These are phyloP conservation scores for Eupithecia insigniata DNA, from an alignment of 2,888 invertebrate species.

Conservation along the genomic window DNA sequence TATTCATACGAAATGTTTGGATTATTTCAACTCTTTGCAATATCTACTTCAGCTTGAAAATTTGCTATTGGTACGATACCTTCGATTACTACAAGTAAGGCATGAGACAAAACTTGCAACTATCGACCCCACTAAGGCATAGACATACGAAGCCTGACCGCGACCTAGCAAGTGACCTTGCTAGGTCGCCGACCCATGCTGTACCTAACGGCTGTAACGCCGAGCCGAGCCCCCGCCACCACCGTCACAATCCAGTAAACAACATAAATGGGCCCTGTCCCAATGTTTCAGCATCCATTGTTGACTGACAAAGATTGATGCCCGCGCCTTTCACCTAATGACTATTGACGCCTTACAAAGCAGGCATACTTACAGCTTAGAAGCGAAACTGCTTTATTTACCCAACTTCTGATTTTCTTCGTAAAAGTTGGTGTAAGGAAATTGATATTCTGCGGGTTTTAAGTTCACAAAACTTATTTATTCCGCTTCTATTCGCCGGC, in stretches of 20 bases:
- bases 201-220: neutral
- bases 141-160: neutral
- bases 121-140: neutral
- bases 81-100: neutral
- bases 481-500: conserved; percentile 14
- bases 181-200: neutral
- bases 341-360: conserved; percentile 46
- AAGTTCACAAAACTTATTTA: neutral
- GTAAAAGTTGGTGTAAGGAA: neutral
- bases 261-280: conserved; percentile 20
- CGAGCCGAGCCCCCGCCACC: neutral
- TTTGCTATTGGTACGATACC: neutral
- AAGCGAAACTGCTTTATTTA: conserved; percentile 16
- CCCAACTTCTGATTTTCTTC: neutral
- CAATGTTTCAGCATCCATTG: conserved; percentile 39
- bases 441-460: neutral
- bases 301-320: conserved; percentile 49
- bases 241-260: conserved; percentile 18
- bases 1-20: neutral
- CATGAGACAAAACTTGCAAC: neutral
- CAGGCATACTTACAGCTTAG: neutral
- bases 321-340: conserved; percentile 46
- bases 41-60: neutral
- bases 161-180: neutral
- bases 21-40: neutral